Evolutionary conservation across 2,113 vertebrate genomes (phyloP).

Genomic region (Thamnaconus septentrionalis): DNA sequence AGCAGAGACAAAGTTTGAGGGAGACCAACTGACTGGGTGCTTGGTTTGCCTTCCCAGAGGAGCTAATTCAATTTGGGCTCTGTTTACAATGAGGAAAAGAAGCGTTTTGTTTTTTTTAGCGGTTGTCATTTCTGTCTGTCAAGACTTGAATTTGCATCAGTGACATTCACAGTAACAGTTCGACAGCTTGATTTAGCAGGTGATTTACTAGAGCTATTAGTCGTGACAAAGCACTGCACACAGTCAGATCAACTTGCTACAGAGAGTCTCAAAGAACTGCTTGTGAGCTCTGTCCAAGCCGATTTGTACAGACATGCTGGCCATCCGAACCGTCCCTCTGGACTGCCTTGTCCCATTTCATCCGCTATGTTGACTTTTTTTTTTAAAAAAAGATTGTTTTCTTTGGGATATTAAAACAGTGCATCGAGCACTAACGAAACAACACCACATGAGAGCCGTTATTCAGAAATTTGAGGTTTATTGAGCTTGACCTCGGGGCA

Average conservation of each 20-base stretch:
- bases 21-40: constrained; percentile 29
- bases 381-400: background rate
- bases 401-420: background rate
- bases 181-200: constrained; percentile 35
- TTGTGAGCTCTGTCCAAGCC: background rate
- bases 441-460: constrained; percentile 16
- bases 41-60: constrained; percentile 30
- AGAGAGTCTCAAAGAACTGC: constrained; percentile 22
- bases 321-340: constrained; percentile 7
- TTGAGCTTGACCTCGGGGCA: constrained; percentile 33
- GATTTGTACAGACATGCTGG: constrained; percentile 5
- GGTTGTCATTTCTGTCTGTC: constrained; percentile 22
- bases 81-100: constrained; percentile 42
- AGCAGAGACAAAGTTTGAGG: constrained; percentile 22
- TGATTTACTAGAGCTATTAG: constrained; percentile 32
- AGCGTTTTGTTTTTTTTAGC: constrained; percentile 19
- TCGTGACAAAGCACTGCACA: constrained; percentile 24
- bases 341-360: constrained; percentile 2
- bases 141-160: constrained; percentile 10
- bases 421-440: background rate
- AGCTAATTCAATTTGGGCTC: constrained; percentile 31
- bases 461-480: constrained; percentile 33
- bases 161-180: constrained; percentile 30
- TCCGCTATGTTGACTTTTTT: background rate
- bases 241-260: constrained; percentile 27